Base-by-base conservation (phyloP, 2,888 invertebrate species). In the Ectropis crepuscularia region DNA sequence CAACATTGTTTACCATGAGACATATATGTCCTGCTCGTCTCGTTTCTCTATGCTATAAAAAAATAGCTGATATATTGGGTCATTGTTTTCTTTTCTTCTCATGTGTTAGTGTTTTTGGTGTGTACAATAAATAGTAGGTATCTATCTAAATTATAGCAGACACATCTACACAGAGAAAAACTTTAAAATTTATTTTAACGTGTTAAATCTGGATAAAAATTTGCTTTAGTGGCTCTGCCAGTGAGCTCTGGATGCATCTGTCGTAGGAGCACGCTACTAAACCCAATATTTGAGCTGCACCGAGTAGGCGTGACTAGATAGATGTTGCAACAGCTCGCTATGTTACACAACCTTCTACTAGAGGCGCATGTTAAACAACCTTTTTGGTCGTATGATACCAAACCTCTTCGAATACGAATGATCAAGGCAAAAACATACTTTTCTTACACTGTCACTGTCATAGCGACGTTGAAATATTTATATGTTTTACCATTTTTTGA, bases 251-350 rank as follows among this genome's bases (percentile, higher is more conserved):
- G 9, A 16, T 6, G 11, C 1, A 38, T 50, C 12, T n/a, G 11
- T 49, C 38, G n/a, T 7, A 16, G 46, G 46, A 16, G 55, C 46
- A 38, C 53, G 47, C 48, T 41, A 41, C 16, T 28, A 58, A 39
- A 60, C 47, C 50, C 38, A 64, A 64, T 55, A 60, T 64, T 64
- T 64, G 42, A 55, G 55, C 47, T 60, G 50, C 58, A 50, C 9
- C 45, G 45, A 12, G 9, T 53, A 53, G 10, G 39, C 16, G 11
- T 36, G 37, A 5, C 7, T n/a, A 16, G 39, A 8, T 6, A 12
- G 41, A 2, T 46, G 38, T 57, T 59, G 53, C 58, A 50, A 58
- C 50, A 36, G 51, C 11, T 10, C 0, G 10, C 6, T 10, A 45
- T 6, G 11, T 41, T 11, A 8, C 12, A 6, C 43, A 50, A 57